Percentiles rank a stretch among this genome's conserved stretches.
Evolutionary conservation across 2,113 vertebrate genomes (phyloP).

Genomic region (Carollia perspicillata): DNA sequence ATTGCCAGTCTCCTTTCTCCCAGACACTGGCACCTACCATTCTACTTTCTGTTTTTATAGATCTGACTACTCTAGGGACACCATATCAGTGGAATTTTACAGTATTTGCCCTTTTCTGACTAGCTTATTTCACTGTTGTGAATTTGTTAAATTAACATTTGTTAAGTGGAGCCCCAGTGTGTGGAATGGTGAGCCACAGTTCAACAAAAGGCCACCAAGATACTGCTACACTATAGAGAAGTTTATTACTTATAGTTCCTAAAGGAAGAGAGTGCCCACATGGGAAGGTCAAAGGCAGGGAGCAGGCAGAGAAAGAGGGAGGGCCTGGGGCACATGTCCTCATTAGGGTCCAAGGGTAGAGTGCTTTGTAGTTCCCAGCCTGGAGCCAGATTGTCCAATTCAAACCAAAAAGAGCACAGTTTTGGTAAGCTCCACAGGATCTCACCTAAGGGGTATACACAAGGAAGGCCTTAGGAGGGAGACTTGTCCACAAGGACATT

Average conservation of each 20-base stretch:
- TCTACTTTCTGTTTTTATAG: too few species aligned
- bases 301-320: neutral
- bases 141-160: too few species aligned
- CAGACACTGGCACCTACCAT: too few species aligned
- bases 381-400: neutral
- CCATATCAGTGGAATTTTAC: neutral
- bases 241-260: neutral
- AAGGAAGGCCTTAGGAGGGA: neutral
- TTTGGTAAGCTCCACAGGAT: neutral
- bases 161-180: neutral
- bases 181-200: neutral
- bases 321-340: neutral
- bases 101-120: neutral
- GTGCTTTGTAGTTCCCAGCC: neutral
- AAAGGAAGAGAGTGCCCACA: neutral
- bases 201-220: neutral
- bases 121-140: neutral
- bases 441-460: neutral
- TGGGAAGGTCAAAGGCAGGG: neutral
- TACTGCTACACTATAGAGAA: neutral
- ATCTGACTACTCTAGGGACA: neutral
- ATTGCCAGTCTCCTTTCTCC: too few species aligned
- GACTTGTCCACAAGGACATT: neutral
- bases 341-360: neutral
- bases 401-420: neutral